Evolutionary conservation across 2,113 vertebrate genomes (phyloP), one percentile per base, ranked within the genome.

Genomic region (Morone chrysops): DNA sequence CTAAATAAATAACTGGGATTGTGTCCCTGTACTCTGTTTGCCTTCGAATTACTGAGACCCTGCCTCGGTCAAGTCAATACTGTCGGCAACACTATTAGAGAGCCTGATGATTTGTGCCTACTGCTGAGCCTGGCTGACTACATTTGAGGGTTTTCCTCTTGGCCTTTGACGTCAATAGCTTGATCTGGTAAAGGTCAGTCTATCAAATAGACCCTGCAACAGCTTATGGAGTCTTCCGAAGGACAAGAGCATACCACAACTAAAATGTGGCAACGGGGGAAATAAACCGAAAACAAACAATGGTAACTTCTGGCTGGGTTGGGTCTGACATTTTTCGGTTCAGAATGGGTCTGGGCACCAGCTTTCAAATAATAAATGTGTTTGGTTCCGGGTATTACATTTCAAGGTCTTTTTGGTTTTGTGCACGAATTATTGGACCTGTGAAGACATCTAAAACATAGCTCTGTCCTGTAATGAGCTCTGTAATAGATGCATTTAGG

Each of bases 1-100:
- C 38, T 66, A 53, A 61, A 70, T 70, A 82, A 91, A 80, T 84
- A 89, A 74, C 20, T 70, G 45, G 11, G 56, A 79, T 40, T 61
- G 60, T 51, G 66, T 63, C 50, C 36, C 12, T 67, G 61, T 69
- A 25, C 67, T 79, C 40, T 40, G 38, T 59, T 59, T 66, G n/a
- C 61, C 43, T 69, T 12, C 2, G 1, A 61, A 31, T 66, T 66
- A 45, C 38, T 31, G 79, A 77, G 65, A 68, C 40, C 17, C 18
- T 18, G 12, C 41, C 51, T 78, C 8, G 1, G 63, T 81, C 45
- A 13, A 65, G 66, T 70, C 4, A 50, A 75, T 73, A 56, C 45
- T 45, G 40, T 45, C 25, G 6, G 48, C 6, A 43, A 38, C 40
- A 14, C 50, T 53, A 17, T 79, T 36, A 61, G 14, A 69, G 38